Evolutionary conservation across 2,888 invertebrate species (phyloP).

Genomic region (Oithona nana): DNA sequence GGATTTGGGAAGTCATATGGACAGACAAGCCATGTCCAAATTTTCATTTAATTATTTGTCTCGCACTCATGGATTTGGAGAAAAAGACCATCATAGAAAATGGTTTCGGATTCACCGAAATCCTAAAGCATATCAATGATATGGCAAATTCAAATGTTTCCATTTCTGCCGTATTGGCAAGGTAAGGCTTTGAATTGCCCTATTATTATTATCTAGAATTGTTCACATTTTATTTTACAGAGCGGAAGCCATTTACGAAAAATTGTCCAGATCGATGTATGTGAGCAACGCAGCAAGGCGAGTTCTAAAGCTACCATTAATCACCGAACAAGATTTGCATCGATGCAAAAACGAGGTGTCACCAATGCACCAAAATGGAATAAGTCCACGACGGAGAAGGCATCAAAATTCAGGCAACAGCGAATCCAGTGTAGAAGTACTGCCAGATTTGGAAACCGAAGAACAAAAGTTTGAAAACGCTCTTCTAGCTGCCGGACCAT

Average conservation of each 20-base stretch:
- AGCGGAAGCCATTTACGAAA: conserved; percentile 81
- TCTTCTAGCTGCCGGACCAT: not conserved
- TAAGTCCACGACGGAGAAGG: not conserved
- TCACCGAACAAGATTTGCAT: not conserved
- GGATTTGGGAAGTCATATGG: conserved; percentile 66
- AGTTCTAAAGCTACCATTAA: conserved; percentile 42
- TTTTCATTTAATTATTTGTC: conserved; percentile 80
- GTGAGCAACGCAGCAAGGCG: conserved; percentile 48
- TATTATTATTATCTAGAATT: no score
- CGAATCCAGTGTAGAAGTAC: not conserved
- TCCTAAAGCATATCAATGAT: conserved; percentile 92
- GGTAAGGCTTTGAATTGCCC: not conserved
- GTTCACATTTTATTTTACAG: conserved; percentile 53
- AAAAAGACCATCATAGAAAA: conserved; percentile 69
- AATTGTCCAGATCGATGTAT: conserved; percentile 48
- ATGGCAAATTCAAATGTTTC: conserved; percentile 40
- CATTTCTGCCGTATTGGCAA: conserved; percentile 47
- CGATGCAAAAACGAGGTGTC: not conserved
- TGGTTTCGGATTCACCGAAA: conserved; percentile 86
- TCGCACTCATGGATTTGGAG: conserved; percentile 79
- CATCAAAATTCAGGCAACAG: not conserved
- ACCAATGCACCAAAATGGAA: not conserved
- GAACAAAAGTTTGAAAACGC: not conserved
- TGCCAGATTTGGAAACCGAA: not conserved
- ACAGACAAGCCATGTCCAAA: conserved; percentile 56